A percentile compares a stretch with the other conserved stretches of the same genome.
Evolutionary conservation across 2,888 invertebrate genomes (phyloP).

Genomic region (Autographa gamma): DNA sequence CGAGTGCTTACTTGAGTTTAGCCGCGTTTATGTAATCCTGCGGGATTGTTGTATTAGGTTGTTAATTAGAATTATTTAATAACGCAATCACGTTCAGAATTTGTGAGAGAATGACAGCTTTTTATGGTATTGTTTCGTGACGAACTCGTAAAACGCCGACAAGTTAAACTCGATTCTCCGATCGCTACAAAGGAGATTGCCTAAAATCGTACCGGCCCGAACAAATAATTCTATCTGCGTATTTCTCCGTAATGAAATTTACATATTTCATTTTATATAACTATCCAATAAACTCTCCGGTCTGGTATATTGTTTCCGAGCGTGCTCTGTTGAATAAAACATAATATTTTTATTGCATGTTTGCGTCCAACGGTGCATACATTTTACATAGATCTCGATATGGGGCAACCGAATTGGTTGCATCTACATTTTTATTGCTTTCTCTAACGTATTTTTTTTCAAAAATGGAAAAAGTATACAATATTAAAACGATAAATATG

Average conservation of each 20-base stretch:
- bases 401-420: slow-evolving; percentile 66
- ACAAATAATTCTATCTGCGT: slow-evolving; percentile 54
- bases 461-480: slow-evolving; percentile 23
- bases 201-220: slow-evolving; percentile 42
- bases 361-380: slow-evolving; percentile 81
- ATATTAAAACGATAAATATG: slow-evolving; percentile 45
- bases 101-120: slow-evolving; percentile 18
- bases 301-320: slow-evolving; percentile 80
- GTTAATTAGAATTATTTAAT: slow-evolving; percentile 27
- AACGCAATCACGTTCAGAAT: slow-evolving; percentile 29
- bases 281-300: slow-evolving; percentile 72
- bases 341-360: slow-evolving; percentile 82
- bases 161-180: slow-evolving; percentile 25
- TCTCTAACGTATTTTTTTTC: slow-evolving; percentile 34
- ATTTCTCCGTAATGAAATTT: slow-evolving; percentile 59
- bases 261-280: slow-evolving; percentile 69
- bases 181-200: slow-evolving; percentile 38
- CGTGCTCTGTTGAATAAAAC: slow-evolving; percentile 81
- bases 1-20: not conserved
- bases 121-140: slow-evolving; percentile 20
- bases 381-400: slow-evolving; percentile 77
- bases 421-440: slow-evolving; percentile 81
- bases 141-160: slow-evolving; percentile 26
- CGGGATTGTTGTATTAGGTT: not conserved
- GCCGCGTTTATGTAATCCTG: not conserved